A percentile compares a stretch with the other conserved stretches of the same genome.
phyloP scores from a whole-genome alignment of 2,113 vertebrate genomes.

The Lanius collurio region DNA sequence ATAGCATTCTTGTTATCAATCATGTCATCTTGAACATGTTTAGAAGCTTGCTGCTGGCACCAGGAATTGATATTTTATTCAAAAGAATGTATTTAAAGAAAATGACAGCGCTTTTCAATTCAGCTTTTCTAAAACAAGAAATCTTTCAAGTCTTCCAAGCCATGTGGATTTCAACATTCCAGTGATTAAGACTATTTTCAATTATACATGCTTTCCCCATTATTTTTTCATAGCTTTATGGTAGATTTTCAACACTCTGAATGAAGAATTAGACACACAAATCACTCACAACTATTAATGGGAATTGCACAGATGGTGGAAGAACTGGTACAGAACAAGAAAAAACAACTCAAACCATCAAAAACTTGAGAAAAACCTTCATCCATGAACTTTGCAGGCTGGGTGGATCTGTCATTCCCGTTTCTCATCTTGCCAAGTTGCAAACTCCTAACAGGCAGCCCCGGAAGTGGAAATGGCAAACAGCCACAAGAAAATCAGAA shows the following conservation, averaged over 20 bases:
- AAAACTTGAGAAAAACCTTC: not conserved
- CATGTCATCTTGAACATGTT: constrained; percentile 76
- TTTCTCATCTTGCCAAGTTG: not conserved
- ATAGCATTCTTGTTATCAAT: constrained; percentile 75
- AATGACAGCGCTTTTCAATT: constrained; percentile 74
- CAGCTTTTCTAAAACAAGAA: constrained; percentile 69
- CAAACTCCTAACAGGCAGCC: not conserved
- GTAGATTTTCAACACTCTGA: constrained; percentile 51
- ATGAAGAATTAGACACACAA: constrained; percentile 65
- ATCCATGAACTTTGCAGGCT: not conserved
- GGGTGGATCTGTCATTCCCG: not conserved
- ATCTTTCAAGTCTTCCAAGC: constrained; percentile 56
- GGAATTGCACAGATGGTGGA: constrained; percentile 37
- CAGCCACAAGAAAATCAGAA: not conserved
- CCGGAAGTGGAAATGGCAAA: not conserved
- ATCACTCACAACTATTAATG: constrained; percentile 57
- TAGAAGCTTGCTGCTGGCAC: constrained; percentile 73
- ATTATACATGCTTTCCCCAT: constrained; percentile 58
- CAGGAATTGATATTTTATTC: constrained; percentile 77
- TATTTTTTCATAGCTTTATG: constrained; percentile 66
- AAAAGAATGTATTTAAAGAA: constrained; percentile 79
- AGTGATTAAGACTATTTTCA: constrained; percentile 63
- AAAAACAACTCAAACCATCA: constrained; percentile 36
- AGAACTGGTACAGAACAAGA: constrained; percentile 25
- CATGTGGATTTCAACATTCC: constrained; percentile 25